Conservation (phyloP, 2,797 vertebrate species). For the Sardinella longiceps region DNA sequence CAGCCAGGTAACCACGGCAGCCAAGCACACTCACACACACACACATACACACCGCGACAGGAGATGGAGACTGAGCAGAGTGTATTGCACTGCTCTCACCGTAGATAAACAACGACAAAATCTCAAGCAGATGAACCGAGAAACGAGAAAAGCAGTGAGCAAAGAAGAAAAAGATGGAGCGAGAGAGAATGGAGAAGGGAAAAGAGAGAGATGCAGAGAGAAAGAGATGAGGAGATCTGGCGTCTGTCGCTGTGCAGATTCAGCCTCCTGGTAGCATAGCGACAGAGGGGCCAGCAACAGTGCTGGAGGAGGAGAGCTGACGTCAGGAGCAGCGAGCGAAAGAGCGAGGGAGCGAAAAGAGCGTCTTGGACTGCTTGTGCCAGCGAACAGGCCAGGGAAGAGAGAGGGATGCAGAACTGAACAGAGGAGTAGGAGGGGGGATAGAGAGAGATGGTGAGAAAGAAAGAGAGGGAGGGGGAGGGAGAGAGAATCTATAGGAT, state of each 20-base stretch:
- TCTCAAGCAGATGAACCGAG: no score
- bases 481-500: neutral
- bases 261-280: conserved; percentile 13
- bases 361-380: conserved; percentile 35
- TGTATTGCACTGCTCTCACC: no score
- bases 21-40: neutral
- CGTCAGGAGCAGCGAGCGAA: conserved; percentile 45
- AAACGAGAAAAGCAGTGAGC: no score
- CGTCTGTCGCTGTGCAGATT: conserved; percentile 20
- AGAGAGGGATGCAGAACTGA: conserved; percentile 44
- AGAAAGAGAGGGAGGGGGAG: neutral
- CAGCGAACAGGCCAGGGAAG: conserved; percentile 38
- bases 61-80: conserved; percentile 4
- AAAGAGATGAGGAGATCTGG: neutral
- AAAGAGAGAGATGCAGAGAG: neutral
- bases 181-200: neutral
- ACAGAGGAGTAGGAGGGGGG: conserved; percentile 17
- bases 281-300: conserved; percentile 20
- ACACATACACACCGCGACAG: neutral
- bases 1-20: conserved; percentile 70
- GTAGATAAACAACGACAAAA: neutral
- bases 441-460: conserved; percentile 3
- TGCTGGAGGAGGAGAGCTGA: conserved; percentile 36
- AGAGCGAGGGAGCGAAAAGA: conserved; percentile 38
- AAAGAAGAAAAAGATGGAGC: neutral